These are phyloP conservation scores for Matsumurasca onukii DNA, from an alignment of 1,140 invertebrate species.

Conservation along the genomic window DNA sequence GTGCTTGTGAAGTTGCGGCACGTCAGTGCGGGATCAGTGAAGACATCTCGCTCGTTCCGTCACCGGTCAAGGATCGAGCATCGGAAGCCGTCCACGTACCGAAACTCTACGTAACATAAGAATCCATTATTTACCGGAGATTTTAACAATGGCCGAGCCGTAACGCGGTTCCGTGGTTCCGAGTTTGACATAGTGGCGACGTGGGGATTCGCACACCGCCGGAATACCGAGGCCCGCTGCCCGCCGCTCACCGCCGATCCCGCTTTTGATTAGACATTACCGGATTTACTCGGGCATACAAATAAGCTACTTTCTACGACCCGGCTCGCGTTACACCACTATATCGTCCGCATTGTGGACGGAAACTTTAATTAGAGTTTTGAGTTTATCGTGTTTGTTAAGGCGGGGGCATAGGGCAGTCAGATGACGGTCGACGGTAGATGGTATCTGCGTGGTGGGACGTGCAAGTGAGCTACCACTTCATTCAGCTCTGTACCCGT, in stretches of 20 bases:
- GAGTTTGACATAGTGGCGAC: constrained; percentile 5
- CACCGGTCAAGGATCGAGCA: not conserved
- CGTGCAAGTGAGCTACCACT: not conserved
- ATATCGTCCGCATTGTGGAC: constrained; percentile 11
- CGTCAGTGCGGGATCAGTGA: not conserved
- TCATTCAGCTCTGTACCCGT: not conserved
- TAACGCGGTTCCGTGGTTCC: constrained; percentile 13
- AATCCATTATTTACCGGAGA: constrained; percentile 26
- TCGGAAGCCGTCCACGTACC: not conserved
- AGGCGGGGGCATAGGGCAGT: constrained; percentile 18
- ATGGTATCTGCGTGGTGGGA: not conserved
- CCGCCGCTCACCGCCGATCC: not conserved
- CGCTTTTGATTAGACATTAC: constrained; percentile 22
- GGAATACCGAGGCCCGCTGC: not conserved
- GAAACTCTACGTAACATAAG: constrained; percentile 23
- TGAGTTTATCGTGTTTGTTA: constrained; percentile 19
- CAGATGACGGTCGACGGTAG: no score
- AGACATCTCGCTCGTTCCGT: not conserved
- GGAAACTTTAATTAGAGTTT: constrained; percentile 21
- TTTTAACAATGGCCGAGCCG: constrained; percentile 12
- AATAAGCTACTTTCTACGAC: constrained; percentile 24
- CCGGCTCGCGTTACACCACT: constrained; percentile 8
- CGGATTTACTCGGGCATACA: constrained; percentile 16
- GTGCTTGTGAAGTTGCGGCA: constrained; percentile 5
- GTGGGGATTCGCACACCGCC: not conserved